Evolutionary conservation across 2,888 invertebrate genomes (phyloP), one percentile per base, ranked within the genome.

Genomic region (Syrphus vitripennis): DNA sequence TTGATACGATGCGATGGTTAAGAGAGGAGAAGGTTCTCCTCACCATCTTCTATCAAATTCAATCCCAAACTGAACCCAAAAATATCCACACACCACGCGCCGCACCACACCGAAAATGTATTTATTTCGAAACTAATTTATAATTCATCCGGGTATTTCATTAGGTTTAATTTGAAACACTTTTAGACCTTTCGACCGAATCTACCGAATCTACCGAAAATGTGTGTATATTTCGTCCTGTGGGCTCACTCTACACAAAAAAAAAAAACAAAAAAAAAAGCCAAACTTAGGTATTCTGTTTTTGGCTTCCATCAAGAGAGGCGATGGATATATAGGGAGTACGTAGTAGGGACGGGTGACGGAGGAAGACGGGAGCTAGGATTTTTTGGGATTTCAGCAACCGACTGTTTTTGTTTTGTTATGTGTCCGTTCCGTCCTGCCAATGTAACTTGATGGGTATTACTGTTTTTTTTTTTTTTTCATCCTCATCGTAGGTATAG

Each of bases 61-160:
- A 65, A 65, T 19, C 26, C 57, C 16, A 10, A 3, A 5, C 7
- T 16, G 5, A 21, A 42, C 50, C 55, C 34, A 9, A 40, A 78
- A 72, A 57, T 79, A 34, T 57, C 37, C 48, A 31, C 78, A 53
- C 16, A 9, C 59, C 70, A 10, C 63, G 40, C 82, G 69, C 65
- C 78, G 53, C 67, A 79, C 76, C 72, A 72, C 71, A 61, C 81
- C 48, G 59, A 79, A 83, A 83, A 87, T 83, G 83, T 83, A 83
- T 87, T 83, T 87, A 83, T 87, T 87, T 83, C 78, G 78, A 86
- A 87, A 86, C 89, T 88, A 88, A 88, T 89, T 89, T 89, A 89
- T 89, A 89, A 89, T 89, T 89, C 89, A 89, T 89, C 88, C 87
- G 88, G 88, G 88, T 89, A 89, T 89, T 89, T 88, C 88, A 89